phyloP scores from a whole-genome alignment of 2,888 invertebrate genomes.

The Andrena praecox region DNA sequence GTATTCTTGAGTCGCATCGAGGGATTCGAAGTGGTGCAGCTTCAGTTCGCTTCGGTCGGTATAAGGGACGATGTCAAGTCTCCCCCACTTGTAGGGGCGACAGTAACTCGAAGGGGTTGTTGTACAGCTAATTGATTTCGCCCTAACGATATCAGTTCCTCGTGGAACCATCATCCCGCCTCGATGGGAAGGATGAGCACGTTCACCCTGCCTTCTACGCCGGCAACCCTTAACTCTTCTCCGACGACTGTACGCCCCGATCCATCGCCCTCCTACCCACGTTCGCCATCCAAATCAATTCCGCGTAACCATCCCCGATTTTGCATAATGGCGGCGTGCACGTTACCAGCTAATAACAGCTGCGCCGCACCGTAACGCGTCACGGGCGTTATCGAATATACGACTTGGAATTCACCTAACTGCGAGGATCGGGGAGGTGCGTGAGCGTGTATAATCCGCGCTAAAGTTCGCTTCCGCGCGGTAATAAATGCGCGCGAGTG shows the following conservation, averaged over 20 bases:
- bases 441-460: constrained; percentile 32
- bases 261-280: not conserved
- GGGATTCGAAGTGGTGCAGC: too few relatives aligned
- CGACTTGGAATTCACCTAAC: constrained; percentile 30
- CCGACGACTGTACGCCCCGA: too few relatives aligned
- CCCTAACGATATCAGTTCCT: too few relatives aligned
- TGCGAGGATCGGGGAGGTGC: constrained; percentile 18
- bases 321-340: constrained; percentile 23
- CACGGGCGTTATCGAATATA: constrained; percentile 39
- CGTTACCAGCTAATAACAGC: constrained; percentile 45
- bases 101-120: too few relatives aligned
- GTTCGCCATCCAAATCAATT: constrained; percentile 4
- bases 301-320: constrained; percentile 15
- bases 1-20: too few relatives aligned
- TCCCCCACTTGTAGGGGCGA: too few relatives aligned
- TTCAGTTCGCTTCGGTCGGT: not conserved
- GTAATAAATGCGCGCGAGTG: constrained; percentile 42
- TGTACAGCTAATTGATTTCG: too few relatives aligned
- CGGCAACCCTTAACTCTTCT: too few relatives aligned
- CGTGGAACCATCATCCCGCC: too few relatives aligned
- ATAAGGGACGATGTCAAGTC: too few relatives aligned
- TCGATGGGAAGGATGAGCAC: too few relatives aligned
- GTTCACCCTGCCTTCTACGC: too few relatives aligned
- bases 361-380: constrained; percentile 15
- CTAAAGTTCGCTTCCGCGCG: constrained; percentile 37